Base-by-base conservation (phyloP, 2,797 vertebrate species). In the Lacerta bilineata region DNA sequence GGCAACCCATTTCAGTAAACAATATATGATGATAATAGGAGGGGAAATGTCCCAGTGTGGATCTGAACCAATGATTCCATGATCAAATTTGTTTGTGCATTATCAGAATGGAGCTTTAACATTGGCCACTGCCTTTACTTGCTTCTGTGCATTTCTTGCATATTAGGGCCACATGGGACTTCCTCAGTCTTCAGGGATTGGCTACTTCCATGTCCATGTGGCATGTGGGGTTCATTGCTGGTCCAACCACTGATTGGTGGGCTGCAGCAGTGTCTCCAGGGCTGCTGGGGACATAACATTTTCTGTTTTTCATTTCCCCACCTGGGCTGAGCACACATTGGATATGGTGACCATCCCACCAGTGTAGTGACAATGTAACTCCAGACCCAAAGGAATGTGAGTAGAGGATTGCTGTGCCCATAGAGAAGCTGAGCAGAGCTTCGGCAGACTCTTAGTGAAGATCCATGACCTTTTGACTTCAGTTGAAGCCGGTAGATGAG, bases 1-100 rank as follows among this genome's bases (percentile, higher is more conserved):
- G 55, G 46, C 29, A 80, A 80, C 50, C 50, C 78, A n/a, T 80
- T 59, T 80, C 50, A 80, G 20, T 59, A 59, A 80, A 80, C 18
- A 59, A 33, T 33, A 29, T 18, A 17, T 72, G 13, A 36, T 72
- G 5, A 72, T 15, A 18, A 72, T 17, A 13, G 71, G 69, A 5
- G 29, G 25, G 1, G 36, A 10, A 27, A 76, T 25, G 41, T 6
- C 10, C 75, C 41, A 27, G 41, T 43, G 25, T 43, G 9, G 75
- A 41, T 76, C 41, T 76, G 18, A 41, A 25, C 69, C 74, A 75
- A 2, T 69, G 36, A 61, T 61, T 75, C 18, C 41, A 7, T 75
- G 74, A 41, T 36, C 6, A 8, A 23, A 39, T 41, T 8, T 41
- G 74, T 41, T 39, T 41, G 8, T 41, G 9, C 74, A 76, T 43